Evolutionary conservation across 2,113 vertebrate genomes (phyloP).

Genomic region (Xenopus borealis): DNA sequence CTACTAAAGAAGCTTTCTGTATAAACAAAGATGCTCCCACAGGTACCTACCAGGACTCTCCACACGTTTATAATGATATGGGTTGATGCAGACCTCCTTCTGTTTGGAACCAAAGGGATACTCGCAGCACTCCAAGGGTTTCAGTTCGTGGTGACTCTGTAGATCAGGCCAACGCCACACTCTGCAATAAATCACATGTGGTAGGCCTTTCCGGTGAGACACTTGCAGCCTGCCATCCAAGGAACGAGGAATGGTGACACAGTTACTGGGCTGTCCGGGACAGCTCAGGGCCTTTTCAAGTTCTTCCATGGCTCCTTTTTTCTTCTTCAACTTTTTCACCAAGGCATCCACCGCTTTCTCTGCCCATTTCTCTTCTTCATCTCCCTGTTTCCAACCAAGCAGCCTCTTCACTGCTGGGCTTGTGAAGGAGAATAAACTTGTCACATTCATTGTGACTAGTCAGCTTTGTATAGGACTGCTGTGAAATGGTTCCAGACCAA

Average conservation of each 20-base stretch:
- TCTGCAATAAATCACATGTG: conserved; percentile 95
- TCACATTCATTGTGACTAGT: conserved; percentile 64
- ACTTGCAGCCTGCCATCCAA: conserved; percentile 94
- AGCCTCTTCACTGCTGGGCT: conserved; percentile 97
- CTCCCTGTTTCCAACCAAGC: conserved; percentile 98
- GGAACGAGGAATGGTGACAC: conserved; percentile 94
- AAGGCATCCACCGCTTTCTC: conserved; percentile 96
- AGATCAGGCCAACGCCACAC: conserved; percentile 99
- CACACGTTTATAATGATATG: conserved; percentile 96
- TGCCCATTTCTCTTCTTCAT: conserved; percentile 98
- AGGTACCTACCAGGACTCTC: conserved; percentile 49
- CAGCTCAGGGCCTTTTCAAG: conserved; percentile 96
- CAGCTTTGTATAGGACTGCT: not conserved
- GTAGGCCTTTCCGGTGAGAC: conserved; percentile 94
- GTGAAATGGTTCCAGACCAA: not conserved
- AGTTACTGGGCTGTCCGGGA: conserved; percentile 95
- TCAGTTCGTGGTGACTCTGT: conserved; percentile 96
- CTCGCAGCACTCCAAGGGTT: conserved; percentile 95
- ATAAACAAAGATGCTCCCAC: not conserved
- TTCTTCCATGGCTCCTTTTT: conserved; percentile 98
- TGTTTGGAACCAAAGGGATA: conserved; percentile 98
- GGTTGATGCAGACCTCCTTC: conserved; percentile 99
- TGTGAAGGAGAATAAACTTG: conserved; percentile 98
- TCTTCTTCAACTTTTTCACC: conserved; percentile 98
- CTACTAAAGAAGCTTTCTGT: no score